Percentiles rank a stretch among this genome's conserved stretches.
These are phyloP conservation scores for Eristalis tenax DNA, from an alignment of 2,888 invertebrate species.

Conservation along the genomic window DNA sequence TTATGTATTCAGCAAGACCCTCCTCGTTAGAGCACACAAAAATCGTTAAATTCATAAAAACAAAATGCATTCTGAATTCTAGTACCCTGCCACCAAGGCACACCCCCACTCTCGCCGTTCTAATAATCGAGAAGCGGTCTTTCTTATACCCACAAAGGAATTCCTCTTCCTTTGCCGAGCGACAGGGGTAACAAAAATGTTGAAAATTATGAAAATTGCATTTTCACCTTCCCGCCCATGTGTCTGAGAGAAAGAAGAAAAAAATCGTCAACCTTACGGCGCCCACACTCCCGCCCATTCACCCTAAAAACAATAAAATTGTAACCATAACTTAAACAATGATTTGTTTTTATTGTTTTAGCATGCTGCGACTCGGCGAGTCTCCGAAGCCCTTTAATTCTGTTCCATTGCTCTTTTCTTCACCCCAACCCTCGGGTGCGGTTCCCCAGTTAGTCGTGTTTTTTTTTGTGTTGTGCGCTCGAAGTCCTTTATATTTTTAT, in stretches of 20 bases:
- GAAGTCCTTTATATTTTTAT: constrained; percentile 68
- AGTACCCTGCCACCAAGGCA: neutral
- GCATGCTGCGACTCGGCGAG: constrained; percentile 69
- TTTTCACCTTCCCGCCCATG: constrained; percentile 56
- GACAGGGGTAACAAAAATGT: constrained; percentile 3
- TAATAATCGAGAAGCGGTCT: neutral
- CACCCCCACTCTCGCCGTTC: neutral
- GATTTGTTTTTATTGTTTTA: constrained; percentile 72
- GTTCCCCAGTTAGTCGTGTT: neutral
- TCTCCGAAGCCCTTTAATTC: constrained; percentile 71
- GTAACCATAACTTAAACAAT: constrained; percentile 71
- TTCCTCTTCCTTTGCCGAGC: neutral
- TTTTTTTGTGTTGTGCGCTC: constrained; percentile 43
- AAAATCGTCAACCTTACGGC: constrained; percentile 13
- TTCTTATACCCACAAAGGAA: neutral
- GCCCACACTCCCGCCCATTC: constrained; percentile 48
- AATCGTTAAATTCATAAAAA: neutral
- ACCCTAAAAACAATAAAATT: constrained; percentile 72
- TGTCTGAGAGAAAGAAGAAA: neutral
- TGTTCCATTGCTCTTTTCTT: constrained; percentile 63
- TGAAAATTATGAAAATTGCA: constrained; percentile 67
- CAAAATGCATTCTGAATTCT: neutral
- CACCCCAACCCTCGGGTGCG: constrained; percentile 15
- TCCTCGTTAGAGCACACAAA: too few relatives aligned
- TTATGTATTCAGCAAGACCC: too few relatives aligned